These are phyloP conservation scores for Upupa epops DNA, from an alignment of 2,113 vertebrate species.

Conservation along the genomic window DNA sequence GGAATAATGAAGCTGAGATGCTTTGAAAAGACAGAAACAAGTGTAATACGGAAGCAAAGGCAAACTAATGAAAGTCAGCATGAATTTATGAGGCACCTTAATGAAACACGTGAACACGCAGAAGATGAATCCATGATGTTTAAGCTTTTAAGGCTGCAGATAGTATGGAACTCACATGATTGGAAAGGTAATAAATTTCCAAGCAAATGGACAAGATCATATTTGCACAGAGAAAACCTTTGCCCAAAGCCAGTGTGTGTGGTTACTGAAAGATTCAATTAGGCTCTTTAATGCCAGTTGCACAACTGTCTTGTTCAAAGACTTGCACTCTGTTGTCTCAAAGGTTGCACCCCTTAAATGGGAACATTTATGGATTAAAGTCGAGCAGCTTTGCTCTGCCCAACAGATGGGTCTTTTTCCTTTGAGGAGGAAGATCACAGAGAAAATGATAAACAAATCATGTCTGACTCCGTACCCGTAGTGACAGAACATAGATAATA, in stretches of 20 bases:
- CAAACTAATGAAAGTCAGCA: conserved; percentile 45
- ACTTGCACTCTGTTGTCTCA: not conserved
- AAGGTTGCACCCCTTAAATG: conserved; percentile 1
- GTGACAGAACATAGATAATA: not conserved
- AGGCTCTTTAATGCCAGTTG: not conserved
- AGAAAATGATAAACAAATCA: not conserved
- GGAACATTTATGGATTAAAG: not conserved
- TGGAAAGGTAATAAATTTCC: conserved; percentile 18
- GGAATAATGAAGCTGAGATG: not conserved
- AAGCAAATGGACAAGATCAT: conserved; percentile 12
- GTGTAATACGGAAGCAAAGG: not conserved
- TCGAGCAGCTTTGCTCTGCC: conserved; percentile 22
- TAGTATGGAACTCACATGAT: not conserved
- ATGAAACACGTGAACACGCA: not conserved
- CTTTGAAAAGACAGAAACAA: conserved; percentile 12
- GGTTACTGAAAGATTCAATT: not conserved
- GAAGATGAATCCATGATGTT: not conserved
- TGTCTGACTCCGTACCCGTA: not conserved
- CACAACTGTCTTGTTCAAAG: conserved; percentile 13
- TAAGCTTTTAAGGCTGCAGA: not conserved
- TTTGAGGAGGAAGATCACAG: conserved; percentile 29
- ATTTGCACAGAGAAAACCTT: conserved; percentile 43
- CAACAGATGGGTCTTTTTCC: conserved; percentile 22
- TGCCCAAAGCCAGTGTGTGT: not conserved
- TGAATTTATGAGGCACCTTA: conserved; percentile 43